A percentile compares a stretch with the other conserved stretches of the same genome.
Conservation (phyloP, 2,113 vertebrate genomes). For the Tetrax tetrax region DNA sequence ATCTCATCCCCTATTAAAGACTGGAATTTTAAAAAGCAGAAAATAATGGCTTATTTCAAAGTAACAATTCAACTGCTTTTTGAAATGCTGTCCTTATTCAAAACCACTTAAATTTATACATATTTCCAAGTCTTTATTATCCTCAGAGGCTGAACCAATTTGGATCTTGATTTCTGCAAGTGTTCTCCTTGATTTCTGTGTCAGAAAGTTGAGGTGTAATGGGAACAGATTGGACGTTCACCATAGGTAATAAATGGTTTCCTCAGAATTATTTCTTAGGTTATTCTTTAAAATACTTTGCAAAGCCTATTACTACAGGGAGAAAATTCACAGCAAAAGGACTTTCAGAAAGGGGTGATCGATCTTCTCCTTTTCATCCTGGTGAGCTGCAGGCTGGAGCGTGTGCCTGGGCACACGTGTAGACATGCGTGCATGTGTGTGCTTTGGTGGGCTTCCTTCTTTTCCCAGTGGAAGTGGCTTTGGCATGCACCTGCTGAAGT, state of each 20-base stretch:
- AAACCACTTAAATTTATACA: conserved; percentile 68
- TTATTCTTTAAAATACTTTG: conserved; percentile 46
- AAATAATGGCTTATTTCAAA: conserved; percentile 75
- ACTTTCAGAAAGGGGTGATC: neutral
- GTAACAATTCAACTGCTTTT: conserved; percentile 62
- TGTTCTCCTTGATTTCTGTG: conserved; percentile 56
- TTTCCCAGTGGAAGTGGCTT: neutral
- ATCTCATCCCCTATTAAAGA: conserved; percentile 59
- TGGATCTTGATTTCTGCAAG: conserved; percentile 48
- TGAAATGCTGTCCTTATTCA: conserved; percentile 64
- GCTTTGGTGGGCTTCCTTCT: neutral
- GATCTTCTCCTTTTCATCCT: neutral
- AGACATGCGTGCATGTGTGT: rapidly evolving
- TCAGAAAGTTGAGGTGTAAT: conserved; percentile 44
- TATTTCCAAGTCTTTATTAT: conserved; percentile 67
- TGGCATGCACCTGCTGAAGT: neutral
- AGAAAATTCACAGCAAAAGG: neutral
- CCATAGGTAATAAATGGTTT: conserved; percentile 25
- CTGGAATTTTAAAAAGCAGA: conserved; percentile 54
- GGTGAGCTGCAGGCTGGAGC: neutral
- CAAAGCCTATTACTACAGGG: neutral
- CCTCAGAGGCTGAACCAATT: conserved; percentile 63
- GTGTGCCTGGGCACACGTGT: neutral
- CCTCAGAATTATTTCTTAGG: conserved; percentile 30
- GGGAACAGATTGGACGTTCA: neutral